Evolutionary conservation across 64 coral and sea anemone species (phyloP).

Genomic region (Platygyra sinensis): DNA sequence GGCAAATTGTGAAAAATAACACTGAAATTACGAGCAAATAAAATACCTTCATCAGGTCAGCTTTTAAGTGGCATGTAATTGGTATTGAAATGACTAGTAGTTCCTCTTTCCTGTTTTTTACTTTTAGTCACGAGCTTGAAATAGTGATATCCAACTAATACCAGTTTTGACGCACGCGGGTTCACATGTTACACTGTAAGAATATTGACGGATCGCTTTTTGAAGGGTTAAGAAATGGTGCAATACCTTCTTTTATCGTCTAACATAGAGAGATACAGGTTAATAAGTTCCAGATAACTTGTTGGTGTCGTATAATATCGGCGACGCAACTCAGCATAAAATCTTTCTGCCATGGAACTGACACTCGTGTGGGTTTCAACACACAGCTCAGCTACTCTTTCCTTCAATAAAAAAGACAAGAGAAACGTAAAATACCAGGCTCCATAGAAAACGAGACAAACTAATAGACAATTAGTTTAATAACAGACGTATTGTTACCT

Average conservation of each 20-base stretch:
- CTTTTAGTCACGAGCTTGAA: too few relatives aligned
- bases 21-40: too few relatives aligned
- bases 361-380: constrained; percentile 97
- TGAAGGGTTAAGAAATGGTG: neutral
- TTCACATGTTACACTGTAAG: too few relatives aligned
- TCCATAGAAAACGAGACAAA: neutral
- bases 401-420: constrained; percentile 21
- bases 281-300: constrained; percentile 97
- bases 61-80: too few relatives aligned
- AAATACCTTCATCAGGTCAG: too few relatives aligned
- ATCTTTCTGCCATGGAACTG: constrained; percentile 87
- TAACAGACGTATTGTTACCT: constrained; percentile 38
- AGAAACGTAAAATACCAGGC: neutral
- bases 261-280: constrained; percentile 93
- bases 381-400: constrained; percentile 95
- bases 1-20: neutral
- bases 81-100: too few relatives aligned
- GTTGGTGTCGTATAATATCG: constrained; percentile 98
- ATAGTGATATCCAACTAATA: too few relatives aligned
- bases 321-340: constrained; percentile 89
- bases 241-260: constrained; percentile 93
- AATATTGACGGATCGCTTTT: too few relatives aligned
- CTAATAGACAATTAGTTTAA: neutral
- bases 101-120: too few relatives aligned
- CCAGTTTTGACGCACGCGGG: too few relatives aligned